Percentiles rank a stretch among this genome's conserved stretches.
Conservation (phyloP, 2,113 vertebrate genomes). For the Cynocephalus volans region DNA sequence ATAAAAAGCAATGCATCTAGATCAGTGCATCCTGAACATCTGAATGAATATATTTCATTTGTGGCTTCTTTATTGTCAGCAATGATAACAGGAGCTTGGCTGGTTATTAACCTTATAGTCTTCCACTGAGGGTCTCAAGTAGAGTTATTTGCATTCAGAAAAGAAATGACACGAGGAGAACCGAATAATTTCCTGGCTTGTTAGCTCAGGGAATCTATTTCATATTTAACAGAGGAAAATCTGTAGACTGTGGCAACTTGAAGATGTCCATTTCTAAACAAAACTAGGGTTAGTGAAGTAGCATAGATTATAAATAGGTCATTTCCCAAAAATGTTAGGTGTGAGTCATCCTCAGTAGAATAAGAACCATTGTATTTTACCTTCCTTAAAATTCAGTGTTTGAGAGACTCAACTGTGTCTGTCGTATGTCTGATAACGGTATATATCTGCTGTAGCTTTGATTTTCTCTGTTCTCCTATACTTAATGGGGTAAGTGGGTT, state of each 20-base stretch:
- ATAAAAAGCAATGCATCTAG: conserved; percentile 32
- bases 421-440: background rate
- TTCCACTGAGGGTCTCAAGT: background rate
- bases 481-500: background rate
- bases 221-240: conserved; percentile 35
- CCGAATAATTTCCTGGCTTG: conserved; percentile 43
- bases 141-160: conserved; percentile 42
- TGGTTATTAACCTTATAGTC: background rate
- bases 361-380: background rate
- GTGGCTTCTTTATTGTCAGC: conserved; percentile 52
- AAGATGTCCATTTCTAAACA: conserved; percentile 53
- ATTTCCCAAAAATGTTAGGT: background rate
- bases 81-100: conserved; percentile 1
- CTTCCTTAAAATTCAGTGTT: conserved; percentile 18
- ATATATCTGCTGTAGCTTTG: background rate
- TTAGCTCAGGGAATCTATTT: conserved; percentile 14
- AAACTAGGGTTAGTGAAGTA: conserved; percentile 41
- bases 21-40: background rate
- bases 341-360: background rate
- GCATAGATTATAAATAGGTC: background rate
- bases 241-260: background rate
- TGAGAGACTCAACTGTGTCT: background rate
- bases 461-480: conserved; percentile 9
- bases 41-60: conserved; percentile 34
- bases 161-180: conserved; percentile 24